phyloP scores from a whole-genome alignment of 2,113 vertebrate species.

The Pithys albifrons region DNA sequence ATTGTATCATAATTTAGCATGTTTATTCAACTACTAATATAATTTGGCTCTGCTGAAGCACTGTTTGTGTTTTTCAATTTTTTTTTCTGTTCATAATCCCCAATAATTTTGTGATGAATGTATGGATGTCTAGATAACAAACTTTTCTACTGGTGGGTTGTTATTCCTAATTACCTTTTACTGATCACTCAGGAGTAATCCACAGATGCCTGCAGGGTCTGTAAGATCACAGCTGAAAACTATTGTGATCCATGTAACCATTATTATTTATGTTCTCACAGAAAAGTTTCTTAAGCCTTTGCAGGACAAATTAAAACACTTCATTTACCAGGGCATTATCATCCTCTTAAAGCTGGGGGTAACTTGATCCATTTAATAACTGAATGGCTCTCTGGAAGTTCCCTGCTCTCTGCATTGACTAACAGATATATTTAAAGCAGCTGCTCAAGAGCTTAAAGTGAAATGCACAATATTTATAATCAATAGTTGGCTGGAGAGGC shows the following conservation, averaged over 20 bases:
- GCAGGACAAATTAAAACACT: background rate
- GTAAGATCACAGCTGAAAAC: background rate
- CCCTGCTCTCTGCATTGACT: background rate
- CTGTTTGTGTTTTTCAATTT: background rate
- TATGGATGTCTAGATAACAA: background rate
- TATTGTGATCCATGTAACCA: background rate
- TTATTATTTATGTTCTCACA: background rate
- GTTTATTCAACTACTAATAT: background rate
- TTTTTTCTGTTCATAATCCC: background rate
- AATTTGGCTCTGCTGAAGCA: background rate
- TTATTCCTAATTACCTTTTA: background rate
- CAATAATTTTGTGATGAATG: background rate
- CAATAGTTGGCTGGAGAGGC: background rate
- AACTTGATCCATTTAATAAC: background rate
- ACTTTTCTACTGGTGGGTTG: background rate
- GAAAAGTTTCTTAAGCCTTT: background rate
- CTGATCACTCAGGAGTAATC: background rate
- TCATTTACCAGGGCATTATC: background rate
- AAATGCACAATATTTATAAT: background rate
- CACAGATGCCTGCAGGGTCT: background rate
- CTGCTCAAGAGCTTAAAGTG: background rate
- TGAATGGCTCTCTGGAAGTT: background rate
- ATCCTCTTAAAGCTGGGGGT: background rate
- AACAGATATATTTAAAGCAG: background rate
- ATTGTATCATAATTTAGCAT: background rate